These are phyloP conservation scores for Stomorhina lunata DNA, from an alignment of 2,888 invertebrate species.

Conservation along the genomic window DNA sequence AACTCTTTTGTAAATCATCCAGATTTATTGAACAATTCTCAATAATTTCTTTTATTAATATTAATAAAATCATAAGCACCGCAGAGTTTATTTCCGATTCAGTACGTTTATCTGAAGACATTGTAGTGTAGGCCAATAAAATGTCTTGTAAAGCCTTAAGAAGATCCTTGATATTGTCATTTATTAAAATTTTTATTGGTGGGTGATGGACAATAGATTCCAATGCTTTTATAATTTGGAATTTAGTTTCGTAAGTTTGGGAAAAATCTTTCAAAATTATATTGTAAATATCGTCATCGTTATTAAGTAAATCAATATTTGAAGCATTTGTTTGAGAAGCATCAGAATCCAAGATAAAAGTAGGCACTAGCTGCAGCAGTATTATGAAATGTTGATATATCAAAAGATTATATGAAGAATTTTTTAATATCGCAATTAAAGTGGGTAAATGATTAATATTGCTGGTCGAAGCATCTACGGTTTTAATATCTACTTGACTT, in stretches of 20 bases:
- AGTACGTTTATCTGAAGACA: constrained; percentile 56
- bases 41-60: constrained; percentile 57
- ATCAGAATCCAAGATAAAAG: not conserved
- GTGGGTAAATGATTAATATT: not conserved
- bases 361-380: constrained; percentile 69
- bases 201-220: constrained; percentile 75
- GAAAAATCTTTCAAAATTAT: constrained; percentile 33
- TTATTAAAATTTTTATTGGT: constrained; percentile 74
- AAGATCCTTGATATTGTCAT: constrained; percentile 73
- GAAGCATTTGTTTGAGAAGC: not conserved
- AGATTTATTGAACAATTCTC: not conserved
- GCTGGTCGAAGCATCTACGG: constrained; percentile 45
- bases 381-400: constrained; percentile 75
- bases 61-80: constrained; percentile 40
- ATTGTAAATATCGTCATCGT: constrained; percentile 70
- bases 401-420: constrained; percentile 70
- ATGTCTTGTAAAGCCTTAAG: constrained; percentile 71
- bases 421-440: constrained; percentile 62
- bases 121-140: constrained; percentile 67
- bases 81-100: constrained; percentile 52
- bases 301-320: constrained; percentile 71
- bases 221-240: constrained; percentile 61
- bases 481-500: constrained; percentile 53
- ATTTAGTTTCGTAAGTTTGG: constrained; percentile 31
- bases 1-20: not conserved